Percentiles rank a stretch among this genome's conserved stretches.
Conservation (phyloP, 2,797 vertebrate genomes). For the Parambassis ranga region DNA sequence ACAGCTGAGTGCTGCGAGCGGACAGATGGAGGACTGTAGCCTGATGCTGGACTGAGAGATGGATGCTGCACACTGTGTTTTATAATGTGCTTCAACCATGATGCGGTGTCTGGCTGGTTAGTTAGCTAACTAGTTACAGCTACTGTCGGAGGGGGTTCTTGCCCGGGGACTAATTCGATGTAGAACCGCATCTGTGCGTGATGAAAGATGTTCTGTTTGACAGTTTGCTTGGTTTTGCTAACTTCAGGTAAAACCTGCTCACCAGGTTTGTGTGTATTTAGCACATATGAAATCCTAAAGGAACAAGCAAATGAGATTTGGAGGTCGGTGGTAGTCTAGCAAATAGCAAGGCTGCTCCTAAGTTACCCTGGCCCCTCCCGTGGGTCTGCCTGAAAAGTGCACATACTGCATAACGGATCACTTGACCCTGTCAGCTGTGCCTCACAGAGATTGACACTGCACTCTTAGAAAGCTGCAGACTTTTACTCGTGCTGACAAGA, state of each 20-base stretch:
- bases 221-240: constrained; percentile 13
- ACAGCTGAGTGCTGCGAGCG: no score
- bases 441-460: constrained; percentile 61
- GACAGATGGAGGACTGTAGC: no score
- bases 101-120: no score
- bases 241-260: constrained; percentile 9
- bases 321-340: constrained; percentile 48
- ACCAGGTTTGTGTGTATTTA: constrained; percentile 5
- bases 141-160: no score
- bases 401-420: constrained; percentile 65
- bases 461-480: constrained; percentile 60
- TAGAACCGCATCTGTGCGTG: no score
- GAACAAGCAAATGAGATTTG: constrained; percentile 38
- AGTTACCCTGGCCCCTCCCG: constrained; percentile 47
- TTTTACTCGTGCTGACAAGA: constrained; percentile 69
- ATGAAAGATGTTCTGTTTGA: no score
- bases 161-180: no score
- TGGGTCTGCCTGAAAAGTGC: constrained; percentile 62
- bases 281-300: constrained; percentile 26
- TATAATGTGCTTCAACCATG: no score
- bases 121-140: no score
- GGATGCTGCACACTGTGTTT: no score
- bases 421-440: constrained; percentile 67
- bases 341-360: constrained; percentile 32
- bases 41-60: no score